These are phyloP conservation scores for Alaudala cheleensis DNA, from an alignment of 2,113 vertebrate genomes.

Conservation along the genomic window DNA sequence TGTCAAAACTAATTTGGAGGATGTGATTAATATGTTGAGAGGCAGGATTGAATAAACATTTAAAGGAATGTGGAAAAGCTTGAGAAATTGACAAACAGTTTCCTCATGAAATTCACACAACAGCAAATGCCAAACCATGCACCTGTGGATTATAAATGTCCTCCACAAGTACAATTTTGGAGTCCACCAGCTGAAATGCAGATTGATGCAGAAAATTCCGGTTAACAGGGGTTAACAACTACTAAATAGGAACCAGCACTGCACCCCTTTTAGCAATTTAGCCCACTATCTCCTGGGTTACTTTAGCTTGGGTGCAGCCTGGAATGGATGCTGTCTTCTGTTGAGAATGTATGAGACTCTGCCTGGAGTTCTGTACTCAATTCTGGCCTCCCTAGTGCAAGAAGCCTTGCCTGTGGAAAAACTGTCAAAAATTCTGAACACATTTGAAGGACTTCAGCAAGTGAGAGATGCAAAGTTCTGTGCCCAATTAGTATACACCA, in stretches of 20 bases:
- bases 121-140: background rate
- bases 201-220: background rate
- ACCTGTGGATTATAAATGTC: background rate
- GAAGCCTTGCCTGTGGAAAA: background rate
- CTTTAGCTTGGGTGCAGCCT: background rate
- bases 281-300: background rate
- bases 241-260: background rate
- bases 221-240: background rate
- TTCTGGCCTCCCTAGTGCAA: background rate
- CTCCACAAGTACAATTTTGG: background rate
- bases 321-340: background rate
- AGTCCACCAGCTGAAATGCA: background rate
- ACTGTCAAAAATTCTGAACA: background rate
- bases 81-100: fast-evolving
- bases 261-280: background rate
- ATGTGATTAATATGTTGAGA: background rate
- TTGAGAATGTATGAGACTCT: background rate
- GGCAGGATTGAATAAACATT: background rate
- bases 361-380: background rate
- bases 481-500: background rate
- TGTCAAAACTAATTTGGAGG: background rate
- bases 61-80: background rate
- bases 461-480: background rate
- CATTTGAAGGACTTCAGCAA: background rate
- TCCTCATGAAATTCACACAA: background rate